Conservation (phyloP, 2,888 invertebrate species). For the Ceramica pisi region DNA sequence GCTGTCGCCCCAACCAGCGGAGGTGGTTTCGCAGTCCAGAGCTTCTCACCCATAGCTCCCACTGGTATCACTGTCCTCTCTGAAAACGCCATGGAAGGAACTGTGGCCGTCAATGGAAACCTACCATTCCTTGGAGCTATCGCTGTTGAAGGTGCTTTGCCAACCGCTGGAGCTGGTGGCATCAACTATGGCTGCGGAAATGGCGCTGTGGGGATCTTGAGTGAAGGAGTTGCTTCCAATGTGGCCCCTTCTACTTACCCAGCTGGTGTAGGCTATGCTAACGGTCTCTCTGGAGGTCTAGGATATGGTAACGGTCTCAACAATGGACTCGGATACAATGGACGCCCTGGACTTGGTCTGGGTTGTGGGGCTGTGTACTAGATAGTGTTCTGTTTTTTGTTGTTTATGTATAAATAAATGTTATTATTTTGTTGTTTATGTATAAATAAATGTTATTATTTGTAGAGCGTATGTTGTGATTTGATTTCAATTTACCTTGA, state of each 20-base stretch:
- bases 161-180: slow-evolving; percentile 70
- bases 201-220: slow-evolving; percentile 72
- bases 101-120: slow-evolving; percentile 62
- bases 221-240: slow-evolving; percentile 57
- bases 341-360: slow-evolving; percentile 37
- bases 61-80: slow-evolving; percentile 70
- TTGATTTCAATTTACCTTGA: slow-evolving; percentile 6
- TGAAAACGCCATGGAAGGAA: slow-evolving; percentile 68
- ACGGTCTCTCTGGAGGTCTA: slow-evolving; percentile 30
- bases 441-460: slow-evolving; percentile 44
- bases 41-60: slow-evolving; percentile 71
- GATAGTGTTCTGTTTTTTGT: slow-evolving; percentile 24
- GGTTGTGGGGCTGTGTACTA: slow-evolving; percentile 44
- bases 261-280: slow-evolving; percentile 25
- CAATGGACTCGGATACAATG: slow-evolving; percentile 36
- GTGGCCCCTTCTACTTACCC: slow-evolving; percentile 13
- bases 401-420: slow-evolving; percentile 39
- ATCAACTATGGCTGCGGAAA: slow-evolving; percentile 75
- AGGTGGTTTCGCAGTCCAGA: slow-evolving; percentile 66
- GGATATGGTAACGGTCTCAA: slow-evolving; percentile 32
- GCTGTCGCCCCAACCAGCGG: slow-evolving; percentile 56
- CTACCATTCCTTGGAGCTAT: slow-evolving; percentile 69
- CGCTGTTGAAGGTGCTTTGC: slow-evolving; percentile 67
- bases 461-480: slow-evolving; percentile 17
- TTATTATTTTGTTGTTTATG: slow-evolving; percentile 31